phyloP scores from a whole-genome alignment of 2,113 vertebrate species.

The Hyperopisus bebe region DNA sequence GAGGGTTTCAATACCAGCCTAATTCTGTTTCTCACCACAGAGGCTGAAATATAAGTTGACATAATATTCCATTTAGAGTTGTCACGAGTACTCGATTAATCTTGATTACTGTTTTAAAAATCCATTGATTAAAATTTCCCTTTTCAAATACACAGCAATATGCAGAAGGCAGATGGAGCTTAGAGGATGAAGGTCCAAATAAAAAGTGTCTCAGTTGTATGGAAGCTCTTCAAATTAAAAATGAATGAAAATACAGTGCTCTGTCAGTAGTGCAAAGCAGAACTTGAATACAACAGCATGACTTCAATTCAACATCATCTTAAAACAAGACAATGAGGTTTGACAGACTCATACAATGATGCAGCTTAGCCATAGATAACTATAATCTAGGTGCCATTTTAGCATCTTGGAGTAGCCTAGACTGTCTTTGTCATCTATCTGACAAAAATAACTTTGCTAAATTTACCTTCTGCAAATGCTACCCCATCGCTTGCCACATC shows the following conservation, averaged over 20 bases:
- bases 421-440: background rate
- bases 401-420: background rate
- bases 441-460: no score
- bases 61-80: background rate
- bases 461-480: no score
- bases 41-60: background rate
- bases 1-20: background rate
- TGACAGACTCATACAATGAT: background rate
- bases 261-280: background rate
- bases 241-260: background rate
- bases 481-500: no score
- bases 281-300: background rate
- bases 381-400: background rate
- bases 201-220: background rate
- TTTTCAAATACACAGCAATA: background rate
- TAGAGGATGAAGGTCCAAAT: background rate
- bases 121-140: background rate
- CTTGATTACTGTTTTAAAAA: background rate
- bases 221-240: background rate
- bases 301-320: background rate
- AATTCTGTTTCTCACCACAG: background rate
- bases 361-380: background rate
- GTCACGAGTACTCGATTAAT: background rate
- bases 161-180: background rate
- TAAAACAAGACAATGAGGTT: background rate